Base-by-base conservation (phyloP, 2,797 vertebrate genomes). In the Acipenser transmontanus region DNA sequence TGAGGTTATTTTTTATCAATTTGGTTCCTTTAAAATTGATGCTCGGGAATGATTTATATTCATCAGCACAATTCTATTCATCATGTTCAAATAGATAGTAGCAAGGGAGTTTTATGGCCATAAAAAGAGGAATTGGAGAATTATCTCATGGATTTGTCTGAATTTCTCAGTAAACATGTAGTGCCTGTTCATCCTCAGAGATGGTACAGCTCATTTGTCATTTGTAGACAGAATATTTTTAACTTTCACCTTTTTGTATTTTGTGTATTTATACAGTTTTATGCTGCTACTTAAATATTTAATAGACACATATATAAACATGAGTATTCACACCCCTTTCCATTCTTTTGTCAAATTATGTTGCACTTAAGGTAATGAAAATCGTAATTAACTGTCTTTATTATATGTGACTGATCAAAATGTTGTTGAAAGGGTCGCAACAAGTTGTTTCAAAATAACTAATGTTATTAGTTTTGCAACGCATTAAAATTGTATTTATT, bases 41-140 rank as follows among this genome's bases (percentile, higher is more conserved):
- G 20, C n/a, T 51, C 14, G 17, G 51, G 71, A 62, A 9, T 71
- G 61, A 68, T 73, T 73, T 65, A 66, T 74, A 73, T 69, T 69
- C 8, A 73, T 70, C 68, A 70, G 59, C 9, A 17, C 67, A 2
- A n/a, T 66, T 57, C n/a, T 49, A 73, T 75, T 72, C 64, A 69
- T 73, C 7, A 8, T 63, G 49, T 71, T 75, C 65, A 68, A 60
- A 74, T 20, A 59, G 62, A 67, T 69, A 56, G 62, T n/a, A 67
- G 63, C 11, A 12, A 7, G 50, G 66, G 50, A 62, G 52, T 62
- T 67, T 62, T 50, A 61, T 52, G 68, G 65, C 70, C 20, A 76
- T 69, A 13, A 73, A 2, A 12, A 64, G 14, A 71, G 50, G 3
- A 69, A 51, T 12, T 67, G 61, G 49, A 7, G 68, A 65, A 50